Evolutionary conservation across 1,140 invertebrate species (phyloP), one percentile per base, ranked within the genome.

Genomic region (Micrasema longulum): DNA sequence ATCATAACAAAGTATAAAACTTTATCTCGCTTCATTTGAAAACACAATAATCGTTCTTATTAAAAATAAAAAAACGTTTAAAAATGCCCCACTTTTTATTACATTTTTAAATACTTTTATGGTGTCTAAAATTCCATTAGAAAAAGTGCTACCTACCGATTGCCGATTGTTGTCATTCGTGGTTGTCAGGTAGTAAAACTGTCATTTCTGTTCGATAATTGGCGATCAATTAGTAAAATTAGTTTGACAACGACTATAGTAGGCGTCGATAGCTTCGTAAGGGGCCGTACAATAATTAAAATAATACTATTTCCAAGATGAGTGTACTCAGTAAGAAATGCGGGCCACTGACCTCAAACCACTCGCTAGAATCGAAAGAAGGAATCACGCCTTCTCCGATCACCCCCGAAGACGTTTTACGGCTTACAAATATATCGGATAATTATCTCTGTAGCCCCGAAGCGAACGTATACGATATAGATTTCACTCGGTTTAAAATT

Each of bases 401-500:
- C 63, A 88, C 88, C 26, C 89, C 89, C 31, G 89, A 90, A 7
- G 88, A 91, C 80, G 88, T 90, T 52, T 80, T 91, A 43, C 82
- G 86, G 38, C 78, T 90, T 71, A 86, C 85, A 66, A 87, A 86
- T 77, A 89, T 90, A 52, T 87, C 89, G 12, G 89, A 90, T 47
- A 87, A 86, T 31, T 99, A 99, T 82, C 86, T 99, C 36, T 99
- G 97, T 81, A 91, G 92, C 69, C 93, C 95, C 16, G 95, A 98
- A 78, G 97, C 95, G 20, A 99, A 99, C 85, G 88, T 97, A 63
- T 99, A 96, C 85, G 95, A 98, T 77, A 99, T 99, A 79, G 97
- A 99, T 83, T 99, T 99, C 84, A 97, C 96, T 26, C 88, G 95
- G 23, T 99, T 99, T 83, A 97, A 98, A 87, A 96, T 99, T 72